A percentile compares a stretch with the other conserved stretches of the same genome.
These are phyloP conservation scores for Periplaneta americana DNA, from an alignment of 1,140 invertebrate genomes.

Conservation along the genomic window DNA sequence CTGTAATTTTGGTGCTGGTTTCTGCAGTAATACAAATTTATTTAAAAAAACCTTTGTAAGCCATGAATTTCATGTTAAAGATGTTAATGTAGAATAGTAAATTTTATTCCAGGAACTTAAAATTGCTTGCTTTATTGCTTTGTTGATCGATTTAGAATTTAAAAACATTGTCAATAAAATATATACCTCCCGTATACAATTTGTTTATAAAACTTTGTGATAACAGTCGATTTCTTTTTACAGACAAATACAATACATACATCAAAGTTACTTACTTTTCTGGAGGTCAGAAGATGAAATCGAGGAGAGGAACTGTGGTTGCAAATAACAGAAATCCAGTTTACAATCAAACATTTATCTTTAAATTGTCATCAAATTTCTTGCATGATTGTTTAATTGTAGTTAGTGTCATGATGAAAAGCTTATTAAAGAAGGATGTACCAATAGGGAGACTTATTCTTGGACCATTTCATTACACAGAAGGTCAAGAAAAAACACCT, in stretches of 20 bases:
- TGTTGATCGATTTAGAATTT: background rate
- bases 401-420: constrained; percentile 7
- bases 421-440: background rate
- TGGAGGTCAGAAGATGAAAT: constrained; percentile 13
- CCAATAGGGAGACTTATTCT: constrained; percentile 11
- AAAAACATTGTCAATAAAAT: background rate
- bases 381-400: constrained; percentile 4
- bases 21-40: no score
- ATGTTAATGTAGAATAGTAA: background rate
- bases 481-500: background rate
- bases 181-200: no score
- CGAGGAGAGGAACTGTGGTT: background rate
- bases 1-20: no score
- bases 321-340: constrained; percentile 3
- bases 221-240: background rate
- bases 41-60: background rate
- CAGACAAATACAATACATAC: constrained; percentile 17
- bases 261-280: constrained; percentile 9
- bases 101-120: background rate
- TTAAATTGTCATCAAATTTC: background rate
- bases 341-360: constrained; percentile 5
- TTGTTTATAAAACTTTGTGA: background rate
- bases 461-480: constrained; percentile 11
- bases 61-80: background rate
- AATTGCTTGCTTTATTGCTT: background rate